Evolutionary conservation across 2,113 vertebrate species (phyloP).

Genomic region (Engystomops pustulosus): DNA sequence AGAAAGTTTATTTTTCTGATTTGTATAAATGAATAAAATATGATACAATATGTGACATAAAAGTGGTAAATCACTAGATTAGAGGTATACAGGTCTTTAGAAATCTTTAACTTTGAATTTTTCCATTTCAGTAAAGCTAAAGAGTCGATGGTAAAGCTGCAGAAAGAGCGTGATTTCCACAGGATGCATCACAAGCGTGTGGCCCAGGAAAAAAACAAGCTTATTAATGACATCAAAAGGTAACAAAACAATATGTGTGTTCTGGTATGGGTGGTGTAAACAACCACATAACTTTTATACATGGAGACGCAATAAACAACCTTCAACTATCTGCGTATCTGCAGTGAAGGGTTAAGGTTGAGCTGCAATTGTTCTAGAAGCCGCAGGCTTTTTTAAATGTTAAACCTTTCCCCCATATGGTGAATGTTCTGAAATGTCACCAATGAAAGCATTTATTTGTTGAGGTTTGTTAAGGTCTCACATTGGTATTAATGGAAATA

Average conservation of each 20-base stretch:
- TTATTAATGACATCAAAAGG: slow-evolving; percentile 82
- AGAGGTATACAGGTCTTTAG: too few relatives aligned
- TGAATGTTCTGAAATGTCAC: slow-evolving; percentile 6
- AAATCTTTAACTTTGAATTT: not conserved
- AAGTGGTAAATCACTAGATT: too few relatives aligned
- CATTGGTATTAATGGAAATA: not conserved
- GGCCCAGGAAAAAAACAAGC: slow-evolving; percentile 82
- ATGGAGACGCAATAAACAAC: not conserved
- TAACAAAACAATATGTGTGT: slow-evolving; percentile 61
- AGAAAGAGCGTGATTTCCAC: slow-evolving; percentile 83
- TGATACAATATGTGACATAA: too few relatives aligned
- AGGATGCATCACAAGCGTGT: slow-evolving; percentile 81
- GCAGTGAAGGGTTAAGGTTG: too few relatives aligned
- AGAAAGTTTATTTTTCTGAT: too few relatives aligned
- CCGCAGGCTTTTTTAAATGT: slow-evolving; percentile 33
- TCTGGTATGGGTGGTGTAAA: not conserved
- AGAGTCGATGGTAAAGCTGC: slow-evolving; percentile 75
- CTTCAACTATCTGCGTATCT: too few relatives aligned
- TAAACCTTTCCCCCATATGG: not conserved
- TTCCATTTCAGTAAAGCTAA: slow-evolving; percentile 70
- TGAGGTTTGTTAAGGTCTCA: slow-evolving; percentile 19
- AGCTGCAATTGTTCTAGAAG: not conserved
- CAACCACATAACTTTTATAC: not conserved
- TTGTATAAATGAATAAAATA: too few relatives aligned
- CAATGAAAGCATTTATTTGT: slow-evolving; percentile 16